Conservation (phyloP, 2,797 vertebrate species). For the Glossophaga mutica region DNA sequence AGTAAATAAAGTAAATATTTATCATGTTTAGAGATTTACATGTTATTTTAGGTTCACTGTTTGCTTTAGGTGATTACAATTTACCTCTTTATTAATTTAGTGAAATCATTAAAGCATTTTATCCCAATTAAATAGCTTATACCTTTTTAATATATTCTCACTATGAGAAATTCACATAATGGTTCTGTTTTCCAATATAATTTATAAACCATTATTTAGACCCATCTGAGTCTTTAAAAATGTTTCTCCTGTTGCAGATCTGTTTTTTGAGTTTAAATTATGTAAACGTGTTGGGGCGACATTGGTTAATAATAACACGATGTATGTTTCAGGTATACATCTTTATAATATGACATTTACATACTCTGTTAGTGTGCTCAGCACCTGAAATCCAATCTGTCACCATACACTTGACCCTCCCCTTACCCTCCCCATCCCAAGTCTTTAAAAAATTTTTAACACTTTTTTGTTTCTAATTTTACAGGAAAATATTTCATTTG, state of each 20-base stretch:
- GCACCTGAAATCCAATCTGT: not conserved
- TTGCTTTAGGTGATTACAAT: slow-evolving; percentile 13
- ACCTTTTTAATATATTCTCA: not conserved
- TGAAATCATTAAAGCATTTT: slow-evolving; percentile 4
- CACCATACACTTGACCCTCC: not conserved
- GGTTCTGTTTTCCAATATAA: not conserved
- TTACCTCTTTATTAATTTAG: slow-evolving; percentile 25
- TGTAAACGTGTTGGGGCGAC: not conserved
- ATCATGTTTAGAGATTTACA: not conserved
- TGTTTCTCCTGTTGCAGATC: not conserved
- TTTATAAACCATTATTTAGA: slow-evolving; percentile 14
- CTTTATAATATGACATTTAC: not conserved
- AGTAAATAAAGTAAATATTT: not conserved
- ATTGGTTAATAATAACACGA: not conserved
- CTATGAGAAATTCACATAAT: not conserved
- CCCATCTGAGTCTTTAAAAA: not conserved
- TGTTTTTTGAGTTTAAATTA: not conserved
- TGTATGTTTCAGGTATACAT: not conserved
- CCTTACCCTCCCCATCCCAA: not conserved
- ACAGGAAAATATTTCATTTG: not conserved
- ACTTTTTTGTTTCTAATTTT: not conserved
- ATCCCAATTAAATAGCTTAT: not conserved
- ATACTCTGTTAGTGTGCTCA: not conserved
- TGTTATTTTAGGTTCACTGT: not conserved
- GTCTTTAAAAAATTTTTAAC: not conserved